Percentiles rank a stretch among this genome's conserved stretches.
phyloP scores from a whole-genome alignment of 2,113 vertebrate species.

The Tachycineta bicolor region DNA sequence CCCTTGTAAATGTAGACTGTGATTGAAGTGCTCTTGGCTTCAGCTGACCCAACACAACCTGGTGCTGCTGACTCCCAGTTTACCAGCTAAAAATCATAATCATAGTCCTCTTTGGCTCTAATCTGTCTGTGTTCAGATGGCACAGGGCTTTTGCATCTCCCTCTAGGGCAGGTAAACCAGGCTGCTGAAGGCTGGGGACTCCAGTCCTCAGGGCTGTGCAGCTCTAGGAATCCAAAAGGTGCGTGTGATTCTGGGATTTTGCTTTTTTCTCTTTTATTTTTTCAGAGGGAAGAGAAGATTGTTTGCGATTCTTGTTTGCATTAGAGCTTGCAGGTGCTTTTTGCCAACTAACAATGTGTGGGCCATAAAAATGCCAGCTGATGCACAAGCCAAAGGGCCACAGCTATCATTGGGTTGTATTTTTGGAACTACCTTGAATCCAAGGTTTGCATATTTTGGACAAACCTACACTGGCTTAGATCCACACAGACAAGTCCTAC shows the following conservation, averaged over 20 bases:
- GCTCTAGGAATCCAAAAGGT: background rate
- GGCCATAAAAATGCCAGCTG: background rate
- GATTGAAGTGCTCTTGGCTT: background rate
- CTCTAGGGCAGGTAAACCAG: background rate
- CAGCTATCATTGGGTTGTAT: background rate
- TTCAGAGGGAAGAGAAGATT: background rate
- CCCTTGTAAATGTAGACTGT: background rate
- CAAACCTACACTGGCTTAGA: background rate
- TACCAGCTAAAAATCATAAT: background rate
- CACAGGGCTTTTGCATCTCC: background rate
- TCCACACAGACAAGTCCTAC: background rate
- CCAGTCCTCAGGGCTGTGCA: background rate
- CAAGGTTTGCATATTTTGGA: background rate
- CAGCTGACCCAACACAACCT: background rate
- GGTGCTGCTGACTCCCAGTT: background rate
- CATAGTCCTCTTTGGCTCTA: background rate
- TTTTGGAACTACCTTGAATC: background rate
- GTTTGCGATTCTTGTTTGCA: background rate
- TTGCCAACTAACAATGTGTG: background rate
- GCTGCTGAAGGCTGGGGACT: background rate
- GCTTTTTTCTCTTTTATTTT: background rate
- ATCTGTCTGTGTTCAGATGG: background rate
- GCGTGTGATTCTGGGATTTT: background rate
- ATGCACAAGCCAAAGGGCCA: background rate
- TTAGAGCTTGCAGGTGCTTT: background rate